phyloP scores from a whole-genome alignment of 2,888 invertebrate genomes.

The Rhingia campestris region DNA sequence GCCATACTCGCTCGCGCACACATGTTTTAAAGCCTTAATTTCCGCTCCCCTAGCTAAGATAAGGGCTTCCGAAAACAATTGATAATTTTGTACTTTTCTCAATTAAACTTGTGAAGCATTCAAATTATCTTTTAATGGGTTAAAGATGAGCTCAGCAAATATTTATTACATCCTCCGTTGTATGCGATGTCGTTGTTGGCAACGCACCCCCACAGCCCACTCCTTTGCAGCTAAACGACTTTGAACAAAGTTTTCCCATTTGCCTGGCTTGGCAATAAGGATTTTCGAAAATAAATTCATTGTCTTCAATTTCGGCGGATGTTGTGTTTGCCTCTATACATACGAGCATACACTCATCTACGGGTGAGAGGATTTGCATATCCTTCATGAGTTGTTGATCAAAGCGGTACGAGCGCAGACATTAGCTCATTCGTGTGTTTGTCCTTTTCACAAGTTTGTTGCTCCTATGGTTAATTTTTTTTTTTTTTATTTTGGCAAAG shows the following conservation, averaged over 20 bases:
- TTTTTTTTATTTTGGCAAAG: not conserved
- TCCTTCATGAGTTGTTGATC: conserved; percentile 51
- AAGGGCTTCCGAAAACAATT: conserved; percentile 62
- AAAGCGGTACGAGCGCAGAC: conserved; percentile 48
- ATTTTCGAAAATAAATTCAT: conserved; percentile 47
- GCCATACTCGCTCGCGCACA: not conserved
- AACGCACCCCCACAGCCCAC: not conserved
- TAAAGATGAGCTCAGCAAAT: conserved; percentile 71
- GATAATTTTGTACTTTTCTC: conserved; percentile 68
- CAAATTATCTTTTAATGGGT: conserved; percentile 70
- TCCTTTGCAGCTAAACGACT: not conserved
- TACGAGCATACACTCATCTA: not conserved
- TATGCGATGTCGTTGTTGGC: conserved; percentile 7
- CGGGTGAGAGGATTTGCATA: conserved; percentile 54
- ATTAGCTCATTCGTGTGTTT: conserved; percentile 10
- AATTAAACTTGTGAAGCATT: conserved; percentile 69
- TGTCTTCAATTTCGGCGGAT: conserved; percentile 32
- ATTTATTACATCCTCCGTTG: conserved; percentile 57
- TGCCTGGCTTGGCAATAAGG: not conserved
- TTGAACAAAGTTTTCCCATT: conserved; percentile 37
- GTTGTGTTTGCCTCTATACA: conserved; percentile 4
- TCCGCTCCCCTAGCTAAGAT: conserved; percentile 4
- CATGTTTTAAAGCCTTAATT: conserved; percentile 24
- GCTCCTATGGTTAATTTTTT: not conserved
- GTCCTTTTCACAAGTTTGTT: not conserved